phyloP scores from a whole-genome alignment of 2,113 vertebrate species.

The Potamarius usumacintae region DNA sequence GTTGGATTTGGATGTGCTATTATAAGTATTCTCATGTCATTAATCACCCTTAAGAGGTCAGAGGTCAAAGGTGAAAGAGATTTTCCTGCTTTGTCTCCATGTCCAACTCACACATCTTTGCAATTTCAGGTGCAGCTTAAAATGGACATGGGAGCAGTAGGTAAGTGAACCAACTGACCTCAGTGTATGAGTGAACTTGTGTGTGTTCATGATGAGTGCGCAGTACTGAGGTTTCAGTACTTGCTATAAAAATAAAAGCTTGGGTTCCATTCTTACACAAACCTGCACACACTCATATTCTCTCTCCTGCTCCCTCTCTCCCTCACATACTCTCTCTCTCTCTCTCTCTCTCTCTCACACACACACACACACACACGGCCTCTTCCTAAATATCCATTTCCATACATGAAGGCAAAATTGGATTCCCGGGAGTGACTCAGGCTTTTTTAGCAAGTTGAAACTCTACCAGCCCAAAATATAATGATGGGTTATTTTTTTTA shows the following conservation, averaged over 20 bases:
- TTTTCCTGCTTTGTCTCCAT: conserved; percentile 15
- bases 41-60: conserved; percentile 5
- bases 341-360: neutral
- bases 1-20: conserved; percentile 5
- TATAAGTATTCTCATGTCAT: neutral
- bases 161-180: conserved; percentile 39
- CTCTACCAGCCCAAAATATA: conserved; percentile 60
- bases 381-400: conserved; percentile 57
- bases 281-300: neutral
- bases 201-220: conserved; percentile 35
- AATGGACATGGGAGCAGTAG: conserved; percentile 20
- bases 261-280: neutral
- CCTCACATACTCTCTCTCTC: neutral
- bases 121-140: conserved; percentile 34
- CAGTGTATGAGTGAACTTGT: neutral
- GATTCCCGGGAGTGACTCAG: conserved; percentile 65
- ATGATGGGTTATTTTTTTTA: conserved; percentile 56
- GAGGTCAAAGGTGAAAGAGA: conserved; percentile 26
- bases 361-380: conserved; percentile 18
- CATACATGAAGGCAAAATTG: conserved; percentile 60
- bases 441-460: conserved; percentile 55
- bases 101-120: conserved; percentile 15
- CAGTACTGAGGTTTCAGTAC: conserved; percentile 29
- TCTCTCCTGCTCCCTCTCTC: neutral
- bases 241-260: conserved; percentile 23